Base-by-base conservation (phyloP, 1,140 invertebrate species). In the Laodelphax striatellus region DNA sequence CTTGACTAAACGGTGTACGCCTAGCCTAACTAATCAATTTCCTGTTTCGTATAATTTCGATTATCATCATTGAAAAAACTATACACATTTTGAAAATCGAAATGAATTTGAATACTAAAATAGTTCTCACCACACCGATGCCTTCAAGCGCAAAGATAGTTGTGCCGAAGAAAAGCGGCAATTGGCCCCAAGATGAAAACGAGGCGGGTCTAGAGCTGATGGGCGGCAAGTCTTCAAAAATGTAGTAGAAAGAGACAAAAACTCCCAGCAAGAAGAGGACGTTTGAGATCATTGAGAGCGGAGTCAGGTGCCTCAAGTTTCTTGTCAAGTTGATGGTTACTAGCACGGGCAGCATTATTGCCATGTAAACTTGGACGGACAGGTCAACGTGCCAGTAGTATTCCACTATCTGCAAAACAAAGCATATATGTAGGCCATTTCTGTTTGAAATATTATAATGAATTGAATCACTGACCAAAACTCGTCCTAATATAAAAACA, bases 91-190 rank as follows among this genome's bases (percentile, higher is more conserved):
- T 21, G 14, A 14, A 17, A 1, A 1, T n/a, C 19, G 5, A 21
- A 13, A 24, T 19, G n/a, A n/a, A 21, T 19, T 54, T 24, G 14
- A 24, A 55, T 19, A 14, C 17, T 24, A 1, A 17, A 13, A 62
- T 31, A 41, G 38, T 41, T 81, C 82, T 76, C 69, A 90, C 57
- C 54, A 92, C 87, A 69, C 87, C 88, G 68, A 92, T 92, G 54
- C 90, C 90, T 74, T 92, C 90, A 63, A 92, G 77, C 5, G 90
- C 88, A 65, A 92, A 92, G 66, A 92, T 90, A 6, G 87, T 88
- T 4, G 87, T 92, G 61, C 88, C 88, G 68, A 92, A 92, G 77
- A 90, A 93, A 24, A 87, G 78, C 0, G 90, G 89, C 61, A 90
- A 75, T n/a, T 58, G 43, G 1, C 52, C 83, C 59, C 79, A 74